These are phyloP conservation scores for Sebastes matsubarae DNA, from an alignment of 2,797 vertebrate species.

Conservation along the genomic window DNA sequence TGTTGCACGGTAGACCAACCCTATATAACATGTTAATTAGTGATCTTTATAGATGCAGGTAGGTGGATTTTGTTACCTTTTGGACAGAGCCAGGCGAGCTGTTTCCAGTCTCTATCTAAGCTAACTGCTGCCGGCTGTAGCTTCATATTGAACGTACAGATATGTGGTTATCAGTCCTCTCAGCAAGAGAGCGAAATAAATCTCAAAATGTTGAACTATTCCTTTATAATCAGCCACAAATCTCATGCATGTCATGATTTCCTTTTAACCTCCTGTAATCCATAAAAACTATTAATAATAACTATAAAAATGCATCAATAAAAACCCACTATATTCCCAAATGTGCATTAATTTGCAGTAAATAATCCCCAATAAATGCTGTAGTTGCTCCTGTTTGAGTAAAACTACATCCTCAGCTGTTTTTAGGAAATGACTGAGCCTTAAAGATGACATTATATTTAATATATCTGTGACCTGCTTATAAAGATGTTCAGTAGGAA, in stretches of 20 bases:
- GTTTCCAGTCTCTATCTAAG: not conserved
- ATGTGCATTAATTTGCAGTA: not conserved
- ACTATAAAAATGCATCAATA: fast-evolving
- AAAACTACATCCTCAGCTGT: too few relatives aligned
- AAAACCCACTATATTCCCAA: too few relatives aligned
- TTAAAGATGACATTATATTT: not conserved
- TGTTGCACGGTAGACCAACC: too few relatives aligned
- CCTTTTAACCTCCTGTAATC: too few relatives aligned
- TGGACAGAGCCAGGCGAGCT: too few relatives aligned
- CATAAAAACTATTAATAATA: not conserved
- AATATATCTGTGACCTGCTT: not conserved
- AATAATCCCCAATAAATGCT: not conserved
- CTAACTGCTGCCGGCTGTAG: not conserved
- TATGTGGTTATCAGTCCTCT: too few relatives aligned
- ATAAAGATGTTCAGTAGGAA: not conserved
- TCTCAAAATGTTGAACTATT: too few relatives aligned
- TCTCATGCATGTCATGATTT: not conserved
- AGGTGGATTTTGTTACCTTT: not conserved
- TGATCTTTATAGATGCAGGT: not conserved
- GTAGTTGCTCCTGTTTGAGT: not conserved
- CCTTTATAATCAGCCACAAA: not conserved
- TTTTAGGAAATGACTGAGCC: not conserved
- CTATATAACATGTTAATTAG: not conserved
- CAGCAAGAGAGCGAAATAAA: fast-evolving
- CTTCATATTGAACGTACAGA: not conserved